These are phyloP conservation scores for Genyomyrus donnyi DNA, from an alignment of 2,113 vertebrate species.

Conservation along the genomic window DNA sequence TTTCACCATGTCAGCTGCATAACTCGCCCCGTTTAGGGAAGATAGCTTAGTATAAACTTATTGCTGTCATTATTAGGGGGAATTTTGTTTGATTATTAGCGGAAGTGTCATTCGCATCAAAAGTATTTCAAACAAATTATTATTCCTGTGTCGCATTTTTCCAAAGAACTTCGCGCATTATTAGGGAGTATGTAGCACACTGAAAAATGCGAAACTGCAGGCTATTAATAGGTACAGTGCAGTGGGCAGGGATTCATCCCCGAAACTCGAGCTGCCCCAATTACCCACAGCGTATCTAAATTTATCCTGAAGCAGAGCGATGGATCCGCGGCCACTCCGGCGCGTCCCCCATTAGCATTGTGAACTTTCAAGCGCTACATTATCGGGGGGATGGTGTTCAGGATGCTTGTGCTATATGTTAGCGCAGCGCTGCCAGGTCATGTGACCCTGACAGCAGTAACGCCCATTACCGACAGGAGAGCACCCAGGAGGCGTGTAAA, in stretches of 20 bases:
- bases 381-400: not conserved
- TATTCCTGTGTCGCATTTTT: not conserved
- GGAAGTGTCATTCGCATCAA: not conserved
- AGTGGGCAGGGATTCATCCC: not conserved
- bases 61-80: not conserved
- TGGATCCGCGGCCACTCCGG: not conserved
- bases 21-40: not conserved
- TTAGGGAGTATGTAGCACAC: not conserved
- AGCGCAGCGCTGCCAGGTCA: not conserved
- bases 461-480: not conserved
- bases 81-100: not conserved
- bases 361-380: not conserved
- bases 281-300: not conserved
- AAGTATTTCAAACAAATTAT: not conserved
- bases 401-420: not conserved
- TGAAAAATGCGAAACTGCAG: not conserved
- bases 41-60: not conserved
- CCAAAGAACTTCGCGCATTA: not conserved
- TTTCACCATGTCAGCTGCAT: not conserved
- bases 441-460: not conserved
- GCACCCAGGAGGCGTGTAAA: not conserved
- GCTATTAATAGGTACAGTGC: not conserved
- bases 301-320: not conserved
- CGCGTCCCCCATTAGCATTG: not conserved
- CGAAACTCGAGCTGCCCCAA: not conserved